These are phyloP conservation scores for Hyperoplus lanceolatus DNA, from an alignment of 2,797 vertebrate species.

Conservation along the genomic window DNA sequence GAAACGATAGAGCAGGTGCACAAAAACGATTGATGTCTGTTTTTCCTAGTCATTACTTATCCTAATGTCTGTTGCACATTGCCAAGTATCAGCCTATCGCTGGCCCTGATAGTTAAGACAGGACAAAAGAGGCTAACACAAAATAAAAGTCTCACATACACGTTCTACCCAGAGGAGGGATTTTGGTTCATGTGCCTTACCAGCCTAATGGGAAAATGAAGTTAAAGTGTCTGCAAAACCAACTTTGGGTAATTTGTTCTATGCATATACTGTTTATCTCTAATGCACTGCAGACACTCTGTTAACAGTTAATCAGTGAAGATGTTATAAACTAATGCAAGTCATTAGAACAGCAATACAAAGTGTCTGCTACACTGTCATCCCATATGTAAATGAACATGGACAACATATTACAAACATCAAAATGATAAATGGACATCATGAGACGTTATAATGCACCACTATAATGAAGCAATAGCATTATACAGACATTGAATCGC, in stretches of 20 bases:
- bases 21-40: constrained; percentile 27
- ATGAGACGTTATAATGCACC: neutral
- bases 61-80: constrained; percentile 44
- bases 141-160: constrained; percentile 39
- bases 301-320: neutral
- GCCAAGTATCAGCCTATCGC: constrained; percentile 40
- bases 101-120: constrained; percentile 45
- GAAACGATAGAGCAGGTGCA: constrained; percentile 59
- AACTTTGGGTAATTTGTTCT: neutral
- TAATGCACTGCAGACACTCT: neutral
- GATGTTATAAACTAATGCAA: neutral
- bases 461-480: constrained; percentile 5
- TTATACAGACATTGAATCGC: neutral
- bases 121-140: constrained; percentile 25
- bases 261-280: neutral
- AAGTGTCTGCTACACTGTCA: neutral
- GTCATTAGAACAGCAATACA: neutral
- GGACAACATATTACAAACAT: constrained; percentile 1
- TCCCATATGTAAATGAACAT: neutral
- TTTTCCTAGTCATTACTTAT: constrained; percentile 50
- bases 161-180: constrained; percentile 8
- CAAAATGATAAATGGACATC: neutral
- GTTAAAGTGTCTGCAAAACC: constrained; percentile 10
- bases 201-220: constrained; percentile 39
- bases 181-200: constrained; percentile 16